A percentile compares a stretch with the other conserved stretches of the same genome.
Evolutionary conservation across 1,140 invertebrate species (phyloP).

Genomic region (Cherax quadricarinatus): DNA sequence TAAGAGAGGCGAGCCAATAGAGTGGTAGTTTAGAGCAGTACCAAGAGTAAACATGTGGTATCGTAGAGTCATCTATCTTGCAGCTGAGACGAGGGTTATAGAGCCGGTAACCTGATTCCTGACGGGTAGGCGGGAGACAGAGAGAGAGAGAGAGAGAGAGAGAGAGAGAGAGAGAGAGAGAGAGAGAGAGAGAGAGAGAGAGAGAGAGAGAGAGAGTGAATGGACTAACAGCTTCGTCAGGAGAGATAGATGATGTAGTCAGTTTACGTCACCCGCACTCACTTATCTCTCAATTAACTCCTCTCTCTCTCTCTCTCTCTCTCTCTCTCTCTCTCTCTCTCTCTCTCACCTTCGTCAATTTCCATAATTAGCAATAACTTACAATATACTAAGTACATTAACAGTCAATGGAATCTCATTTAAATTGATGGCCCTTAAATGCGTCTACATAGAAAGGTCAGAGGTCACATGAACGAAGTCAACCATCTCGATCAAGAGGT

Average conservation of each 20-base stretch:
- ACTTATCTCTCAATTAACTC: too few relatives aligned
- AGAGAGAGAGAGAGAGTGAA: background rate
- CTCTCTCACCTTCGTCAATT: background rate
- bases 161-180: constrained; percentile 21
- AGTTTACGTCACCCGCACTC: too few relatives aligned
- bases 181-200: constrained; percentile 9
- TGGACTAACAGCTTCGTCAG: background rate
- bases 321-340: constrained; percentile 18
- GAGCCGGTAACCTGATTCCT: background rate
- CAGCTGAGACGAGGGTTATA: background rate
- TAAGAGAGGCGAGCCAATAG: too few relatives aligned
- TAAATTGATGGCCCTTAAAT: too few relatives aligned
- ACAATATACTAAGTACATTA: too few relatives aligned
- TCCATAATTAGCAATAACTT: too few relatives aligned
- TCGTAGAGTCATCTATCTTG: background rate
- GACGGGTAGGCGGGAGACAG: background rate
- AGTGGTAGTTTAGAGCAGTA: too few relatives aligned
- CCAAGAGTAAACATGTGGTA: background rate
- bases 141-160: background rate
- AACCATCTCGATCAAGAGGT: background rate
- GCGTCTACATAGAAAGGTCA: background rate
- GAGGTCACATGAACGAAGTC: background rate
- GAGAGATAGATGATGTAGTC: too few relatives aligned
- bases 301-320: background rate
- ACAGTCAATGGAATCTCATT: too few relatives aligned